Evolutionary conservation across 2,113 vertebrate species (phyloP).

Genomic region (Pseudorhombus dupliciocellatus): DNA sequence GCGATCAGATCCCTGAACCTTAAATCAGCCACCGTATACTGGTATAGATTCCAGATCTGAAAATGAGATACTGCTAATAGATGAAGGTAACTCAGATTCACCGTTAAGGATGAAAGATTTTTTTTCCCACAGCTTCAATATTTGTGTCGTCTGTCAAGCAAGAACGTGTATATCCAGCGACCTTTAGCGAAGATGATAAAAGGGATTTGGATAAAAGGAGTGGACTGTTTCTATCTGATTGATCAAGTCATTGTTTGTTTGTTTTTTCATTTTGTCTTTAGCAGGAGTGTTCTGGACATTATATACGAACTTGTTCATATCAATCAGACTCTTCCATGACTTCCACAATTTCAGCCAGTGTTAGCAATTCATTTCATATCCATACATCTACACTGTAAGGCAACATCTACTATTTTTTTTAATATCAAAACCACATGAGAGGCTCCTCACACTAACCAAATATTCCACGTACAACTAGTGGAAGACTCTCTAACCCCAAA

Average conservation of each 20-base stretch:
- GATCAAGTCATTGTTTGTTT: not conserved
- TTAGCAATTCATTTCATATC: not conserved
- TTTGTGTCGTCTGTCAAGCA: constrained; percentile 15
- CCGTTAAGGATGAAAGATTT: constrained; percentile 42
- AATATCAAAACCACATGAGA: not conserved
- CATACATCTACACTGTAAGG: not conserved
- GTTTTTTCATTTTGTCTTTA: not conserved
- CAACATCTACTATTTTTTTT: not conserved
- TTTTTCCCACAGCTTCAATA: constrained; percentile 47
- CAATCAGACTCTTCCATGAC: no score
- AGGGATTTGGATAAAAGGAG: not conserved
- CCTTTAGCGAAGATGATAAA: constrained; percentile 2
- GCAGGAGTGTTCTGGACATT: not conserved
- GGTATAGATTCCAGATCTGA: constrained; percentile 77
- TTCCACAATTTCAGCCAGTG: not conserved
- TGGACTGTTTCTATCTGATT: constrained; percentile 16
- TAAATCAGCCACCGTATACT: constrained; percentile 82
- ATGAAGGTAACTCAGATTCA: constrained; percentile 64
- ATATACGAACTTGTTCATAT: no score
- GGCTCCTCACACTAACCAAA: not conserved
- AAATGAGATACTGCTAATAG: constrained; percentile 72
- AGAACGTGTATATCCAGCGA: constrained; percentile 16
- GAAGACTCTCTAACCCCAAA: not conserved
- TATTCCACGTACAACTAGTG: no score
- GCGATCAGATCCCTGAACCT: constrained; percentile 82